Base-by-base conservation (phyloP, 37 sponge, comb jelly and placozoan genomes). In the Haliclona indistincta region DNA sequence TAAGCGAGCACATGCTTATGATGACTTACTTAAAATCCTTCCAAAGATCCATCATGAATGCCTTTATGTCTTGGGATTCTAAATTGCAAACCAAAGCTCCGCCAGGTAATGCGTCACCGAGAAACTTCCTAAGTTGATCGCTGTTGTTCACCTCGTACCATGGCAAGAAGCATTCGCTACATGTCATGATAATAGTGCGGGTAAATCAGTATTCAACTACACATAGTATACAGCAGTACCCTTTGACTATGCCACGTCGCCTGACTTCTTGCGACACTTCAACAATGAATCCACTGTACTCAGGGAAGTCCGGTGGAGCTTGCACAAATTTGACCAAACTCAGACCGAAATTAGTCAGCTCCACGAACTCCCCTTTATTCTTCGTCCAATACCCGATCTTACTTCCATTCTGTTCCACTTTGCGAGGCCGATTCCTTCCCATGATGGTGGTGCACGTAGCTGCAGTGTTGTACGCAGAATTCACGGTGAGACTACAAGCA, bases 211-310 rank as follows among this genome's bases (percentile, higher is more conserved):
- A n/a, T n/a, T n/a, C n/a, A n/a, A n/a, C n/a, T n/a, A n/a, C n/a
- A n/a, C n/a, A n/a, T n/a, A n/a, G n/a, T n/a, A n/a, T n/a, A n/a
- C n/a, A n/a, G n/a, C n/a, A n/a, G n/a, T n/a, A n/a, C n/a, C n/a
- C n/a, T n/a, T n/a, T n/a, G n/a, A n/a, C n/a, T n/a, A n/a, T n/a
- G n/a, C n/a, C n/a, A n/a, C n/a, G n/a, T n/a, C n/a, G n/a, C n/a
- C n/a, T n/a, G n/a, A n/a, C n/a, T n/a, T n/a, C n/a, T 44, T 77
- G 78, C 17, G 78, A 38, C 11, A 67, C 78, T 32, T 77, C 67
- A 42, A 67, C 78, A 66, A 77, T 22, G 54, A 77, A 77, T 5
- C 78, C 78, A 19, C 54, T 55, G n/a, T 67, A 66, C 39, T 66
- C 41, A 23, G 67, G 78, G 35, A 77, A 29, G 19, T 47, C 55